Percentiles rank a stretch among this genome's conserved stretches.
phyloP scores from a whole-genome alignment of 2,888 invertebrate genomes.

The Hirudinaria manillensis region DNA sequence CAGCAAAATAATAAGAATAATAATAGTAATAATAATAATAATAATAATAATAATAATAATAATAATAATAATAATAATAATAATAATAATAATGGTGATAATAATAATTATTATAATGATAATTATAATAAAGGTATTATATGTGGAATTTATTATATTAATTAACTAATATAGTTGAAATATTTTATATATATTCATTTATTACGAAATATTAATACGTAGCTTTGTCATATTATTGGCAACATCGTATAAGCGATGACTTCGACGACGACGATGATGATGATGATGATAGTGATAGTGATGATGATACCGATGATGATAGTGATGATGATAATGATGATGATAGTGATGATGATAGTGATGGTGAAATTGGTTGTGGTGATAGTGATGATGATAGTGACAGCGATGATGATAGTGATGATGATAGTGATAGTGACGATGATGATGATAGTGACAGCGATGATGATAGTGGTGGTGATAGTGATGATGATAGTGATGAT shows the following conservation, averaged over 20 bases:
- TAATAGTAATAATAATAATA: too few relatives aligned
- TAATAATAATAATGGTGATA: neutral
- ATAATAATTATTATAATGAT: neutral
- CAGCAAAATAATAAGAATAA: too few relatives aligned
- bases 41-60: too few relatives aligned
- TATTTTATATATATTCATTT: too few relatives aligned
- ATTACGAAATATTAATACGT: too few relatives aligned
- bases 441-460: slow-evolving; percentile 14
- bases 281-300: slow-evolving; percentile 15
- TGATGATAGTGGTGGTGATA: neutral
- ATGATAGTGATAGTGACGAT: slow-evolving; percentile 24
- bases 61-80: too few relatives aligned
- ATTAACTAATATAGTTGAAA: too few relatives aligned
- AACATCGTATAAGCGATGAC: too few relatives aligned
- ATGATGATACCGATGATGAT: slow-evolving; percentile 25
- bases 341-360: slow-evolving; percentile 10
- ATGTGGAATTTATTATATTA: too few relatives aligned
- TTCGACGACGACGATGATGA: slow-evolving; percentile 13
- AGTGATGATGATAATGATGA: slow-evolving; percentile 23
- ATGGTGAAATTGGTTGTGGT: slow-evolving; percentile 10
- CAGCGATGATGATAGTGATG: slow-evolving; percentile 23
- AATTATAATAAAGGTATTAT: too few relatives aligned
- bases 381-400: slow-evolving; percentile 20
- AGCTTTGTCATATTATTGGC: too few relatives aligned
- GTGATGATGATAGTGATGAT: neutral